Evolutionary conservation across 2,113 vertebrate species (phyloP).

Genomic region (Sturnira hondurensis): DNA sequence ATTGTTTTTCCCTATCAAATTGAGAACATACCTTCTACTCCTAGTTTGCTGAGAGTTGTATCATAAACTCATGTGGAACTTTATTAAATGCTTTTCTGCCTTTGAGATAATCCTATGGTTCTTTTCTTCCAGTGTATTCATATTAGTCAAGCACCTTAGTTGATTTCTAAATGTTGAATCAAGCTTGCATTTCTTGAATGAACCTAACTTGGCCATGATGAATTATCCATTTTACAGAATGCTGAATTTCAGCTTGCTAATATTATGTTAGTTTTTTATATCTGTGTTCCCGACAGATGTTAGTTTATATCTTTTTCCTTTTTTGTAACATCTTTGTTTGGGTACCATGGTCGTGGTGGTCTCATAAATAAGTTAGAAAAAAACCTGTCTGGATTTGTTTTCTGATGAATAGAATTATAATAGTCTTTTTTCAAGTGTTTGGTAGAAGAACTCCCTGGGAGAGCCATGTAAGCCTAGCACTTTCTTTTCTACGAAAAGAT

Average conservation of each 20-base stretch:
- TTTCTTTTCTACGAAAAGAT: background rate
- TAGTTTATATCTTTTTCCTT: background rate
- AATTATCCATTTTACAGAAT: background rate
- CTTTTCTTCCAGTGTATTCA: background rate
- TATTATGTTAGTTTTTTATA: background rate
- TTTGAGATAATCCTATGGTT: background rate
- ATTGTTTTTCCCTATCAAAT: background rate
- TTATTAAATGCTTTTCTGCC: background rate
- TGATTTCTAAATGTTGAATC: background rate
- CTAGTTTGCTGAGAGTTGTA: background rate
- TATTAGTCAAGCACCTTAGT: background rate
- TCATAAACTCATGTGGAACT: background rate
- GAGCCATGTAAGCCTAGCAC: background rate
- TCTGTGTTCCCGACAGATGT: background rate
- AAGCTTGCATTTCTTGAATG: background rate
- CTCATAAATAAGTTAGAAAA: background rate
- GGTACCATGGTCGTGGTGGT: background rate
- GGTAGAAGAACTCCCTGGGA: background rate
- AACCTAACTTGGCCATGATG: background rate
- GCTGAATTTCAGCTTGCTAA: background rate
- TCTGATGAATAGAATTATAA: slow-evolving; percentile 8
- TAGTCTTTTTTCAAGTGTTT: background rate
- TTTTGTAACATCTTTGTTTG: slow-evolving; percentile 12
- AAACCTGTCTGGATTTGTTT: slow-evolving; percentile 3
- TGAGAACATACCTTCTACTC: background rate